A percentile compares a stretch with the other conserved stretches of the same genome.
These are phyloP conservation scores for Dasypogon diadema DNA, from an alignment of 2,888 invertebrate genomes.

Conservation along the genomic window DNA sequence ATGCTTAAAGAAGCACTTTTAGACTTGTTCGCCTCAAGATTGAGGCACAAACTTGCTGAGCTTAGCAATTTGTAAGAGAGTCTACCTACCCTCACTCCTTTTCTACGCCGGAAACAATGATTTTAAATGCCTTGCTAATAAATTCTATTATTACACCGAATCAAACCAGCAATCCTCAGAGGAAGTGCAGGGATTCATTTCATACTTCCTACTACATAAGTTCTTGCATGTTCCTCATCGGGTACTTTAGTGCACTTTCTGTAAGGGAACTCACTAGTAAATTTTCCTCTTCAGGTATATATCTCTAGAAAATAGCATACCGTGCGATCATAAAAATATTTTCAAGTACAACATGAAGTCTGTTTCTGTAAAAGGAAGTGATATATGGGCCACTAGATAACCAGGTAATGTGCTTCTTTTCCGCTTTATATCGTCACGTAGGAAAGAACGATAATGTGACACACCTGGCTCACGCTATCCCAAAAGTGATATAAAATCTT, in stretches of 20 bases:
- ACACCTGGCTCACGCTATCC: constrained; percentile 40
- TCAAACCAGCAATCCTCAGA: not conserved
- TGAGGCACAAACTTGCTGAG: not conserved
- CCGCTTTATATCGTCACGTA: constrained; percentile 43
- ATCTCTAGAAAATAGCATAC: constrained; percentile 1
- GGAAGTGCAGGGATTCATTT: not conserved
- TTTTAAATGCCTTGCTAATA: not conserved
- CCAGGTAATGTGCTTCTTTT: constrained; percentile 39
- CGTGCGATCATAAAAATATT: constrained; percentile 28
- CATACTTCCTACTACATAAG: not conserved
- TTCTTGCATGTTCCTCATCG: not conserved
- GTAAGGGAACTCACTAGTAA: constrained; percentile 17
- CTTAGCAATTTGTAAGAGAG: not conserved
- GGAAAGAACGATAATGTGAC: constrained; percentile 29
- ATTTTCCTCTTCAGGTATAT: not conserved
- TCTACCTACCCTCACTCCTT: not conserved
- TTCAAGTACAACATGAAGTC: constrained; percentile 32
- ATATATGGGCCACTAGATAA: constrained; percentile 42
- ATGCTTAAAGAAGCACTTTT: constrained; percentile 10
- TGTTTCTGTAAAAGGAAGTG: constrained; percentile 11
- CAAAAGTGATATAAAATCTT: not conserved
- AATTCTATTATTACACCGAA: not conserved
- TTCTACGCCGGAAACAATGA: not conserved
- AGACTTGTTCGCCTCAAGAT: not conserved
- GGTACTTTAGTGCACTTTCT: constrained; percentile 17